Evolutionary conservation across 2,888 invertebrate species (phyloP), one percentile per base, ranked within the genome.

Genomic region (Taphrorychus bicolor): DNA sequence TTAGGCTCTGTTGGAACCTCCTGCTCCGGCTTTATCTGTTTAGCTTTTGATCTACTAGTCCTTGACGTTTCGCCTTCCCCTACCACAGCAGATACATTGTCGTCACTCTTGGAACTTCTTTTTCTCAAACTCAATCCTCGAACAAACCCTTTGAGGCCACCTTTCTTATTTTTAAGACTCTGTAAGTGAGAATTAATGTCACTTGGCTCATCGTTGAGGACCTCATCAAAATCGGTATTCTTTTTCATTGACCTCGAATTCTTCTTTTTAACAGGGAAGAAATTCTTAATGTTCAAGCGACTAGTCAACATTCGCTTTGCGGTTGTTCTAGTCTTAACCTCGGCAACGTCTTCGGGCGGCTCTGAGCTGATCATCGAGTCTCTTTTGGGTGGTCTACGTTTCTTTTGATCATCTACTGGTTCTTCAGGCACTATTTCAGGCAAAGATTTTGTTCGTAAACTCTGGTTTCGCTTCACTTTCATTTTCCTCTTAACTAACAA

Each of bases 211-310:
- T 40, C 42, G 19, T 7, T 21, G 5, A 14, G 3, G 18, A 40
- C 42, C 11, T 69, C 54, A 32, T 66, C 59, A 17, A 41, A 23
- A 2, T 7, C 22, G n/a, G 59, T 32, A 24, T 61, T 69, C 64
- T 66, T 64, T 41, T 59, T 48, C 19, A 52, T 14, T 17, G 51
- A 40, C 48, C 59, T 72, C 40, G 58, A 52, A 41, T 72, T 73
- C 17, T 73, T 76, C 60, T 77, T 77, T 49, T 76, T 77, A 23
- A 78, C 75, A 2, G 78, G 77, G 70, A 79, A 79, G 66, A 77
- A 79, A 4, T 73, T 75, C 69, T 79, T 79, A 11, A 79, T 76
- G 59, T 77, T 78, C 19, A 77, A 71, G 59, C 75, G 76, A 4
- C 72, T 73, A 7, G 72, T 69, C 21, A 76, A 49, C 14, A 74